A percentile compares a stretch with the other conserved stretches of the same genome.
Conservation (phyloP, 1,140 invertebrate genomes). For the Agraylea sexmaculata region DNA sequence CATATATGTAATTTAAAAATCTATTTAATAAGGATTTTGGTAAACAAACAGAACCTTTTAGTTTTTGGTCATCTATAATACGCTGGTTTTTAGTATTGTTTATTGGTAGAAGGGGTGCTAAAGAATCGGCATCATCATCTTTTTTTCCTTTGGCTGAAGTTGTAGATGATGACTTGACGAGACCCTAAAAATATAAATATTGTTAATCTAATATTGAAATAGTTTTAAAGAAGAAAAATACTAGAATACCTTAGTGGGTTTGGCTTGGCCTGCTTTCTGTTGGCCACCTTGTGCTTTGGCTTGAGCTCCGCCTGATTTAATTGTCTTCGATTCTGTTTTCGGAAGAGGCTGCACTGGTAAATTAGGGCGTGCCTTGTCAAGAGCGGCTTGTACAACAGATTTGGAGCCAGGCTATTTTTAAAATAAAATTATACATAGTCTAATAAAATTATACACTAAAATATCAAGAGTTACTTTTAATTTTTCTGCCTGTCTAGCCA, state of each 20-base stretch:
- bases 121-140: conserved; percentile 72
- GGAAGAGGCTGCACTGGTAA: conserved; percentile 74
- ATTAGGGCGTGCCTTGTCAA: conserved; percentile 79
- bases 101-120: conserved; percentile 62
- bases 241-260: conserved; percentile 15
- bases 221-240: conserved; percentile 10
- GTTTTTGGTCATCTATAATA: conserved; percentile 82
- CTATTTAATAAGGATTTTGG: not conserved
- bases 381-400: conserved; percentile 57
- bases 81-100: conserved; percentile 86
- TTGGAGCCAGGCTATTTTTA: conserved; percentile 82
- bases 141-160: conserved; percentile 53
- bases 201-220: conserved; percentile 3
- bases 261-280: conserved; percentile 12
- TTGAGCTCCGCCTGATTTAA: conserved; percentile 43
- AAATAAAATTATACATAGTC: not conserved
- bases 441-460: not conserved
- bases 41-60: conserved; percentile 45
- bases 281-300: conserved; percentile 20
- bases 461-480: conserved; percentile 50
- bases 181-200: conserved; percentile 21
- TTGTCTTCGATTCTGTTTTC: conserved; percentile 46
- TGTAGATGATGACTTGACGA: conserved; percentile 35
- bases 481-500: conserved; percentile 68
- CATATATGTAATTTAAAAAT: conserved; percentile 1